Evolutionary conservation across 2,797 vertebrate genomes (phyloP), one percentile per base, ranked within the genome.

Genomic region (Sebastes goodei): DNA sequence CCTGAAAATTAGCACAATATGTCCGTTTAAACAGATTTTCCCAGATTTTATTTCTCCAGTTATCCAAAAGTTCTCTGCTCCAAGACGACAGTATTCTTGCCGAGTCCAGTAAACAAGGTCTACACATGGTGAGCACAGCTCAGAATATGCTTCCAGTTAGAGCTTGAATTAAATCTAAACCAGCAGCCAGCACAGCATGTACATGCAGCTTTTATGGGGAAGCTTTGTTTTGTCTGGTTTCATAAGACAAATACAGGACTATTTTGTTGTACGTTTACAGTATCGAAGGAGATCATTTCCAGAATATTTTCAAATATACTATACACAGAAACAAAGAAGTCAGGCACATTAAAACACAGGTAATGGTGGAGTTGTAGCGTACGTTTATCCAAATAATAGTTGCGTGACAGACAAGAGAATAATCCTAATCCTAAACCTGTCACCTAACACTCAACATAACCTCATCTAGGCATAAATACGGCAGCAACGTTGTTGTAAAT

Each of bases 161-260:
- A 32, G 66, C 56, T 84, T 77, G 64, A 81, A 81, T 78, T 74
- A 66, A 62, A 80, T 81, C 15, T 52, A 55, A 81, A 74, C 52
- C 68, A 65, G 69, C 82, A 87, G 67, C 78, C 62, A 81, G 62
- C 70, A 69, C 77, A 83, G 74, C 66, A 67, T 68, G 69, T 29
- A 71, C 70, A 88, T 79, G 78, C 55, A 82, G 68, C 35, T 76
- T 86, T 87, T 73, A 86, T 79, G 55, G 38, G 56, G 52, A 63
- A 29, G 76, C 65, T 87, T 71, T 84, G 29, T 62, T 69, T 63
- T 55, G 20, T 77, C n/a, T 71, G 29, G 30, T 71, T 86, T 79
- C 20, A 63, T 46, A 42, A 70, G 66, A 72, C 52, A 87, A 42
- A 73, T 35, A 71, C 5, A 35, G 8, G 46, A 20, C 42, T 20